Conservation (phyloP, 2,888 invertebrate species). For the Mimumesa dahlbomi region DNA sequence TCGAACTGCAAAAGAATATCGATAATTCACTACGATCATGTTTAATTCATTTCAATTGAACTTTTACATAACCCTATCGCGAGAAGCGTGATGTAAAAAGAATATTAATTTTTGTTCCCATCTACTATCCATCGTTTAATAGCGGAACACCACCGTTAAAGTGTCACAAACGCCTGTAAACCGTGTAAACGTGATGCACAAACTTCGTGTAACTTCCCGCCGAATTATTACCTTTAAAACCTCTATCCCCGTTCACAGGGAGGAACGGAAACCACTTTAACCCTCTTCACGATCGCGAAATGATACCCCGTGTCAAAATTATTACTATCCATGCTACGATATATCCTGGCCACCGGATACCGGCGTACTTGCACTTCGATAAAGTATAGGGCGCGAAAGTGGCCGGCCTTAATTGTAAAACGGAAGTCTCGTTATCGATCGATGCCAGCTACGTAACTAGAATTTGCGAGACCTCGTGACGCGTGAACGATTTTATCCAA, state of each 20-base stretch:
- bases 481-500: neutral
- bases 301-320: constrained; percentile 61
- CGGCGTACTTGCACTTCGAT: constrained; percentile 57
- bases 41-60: no score
- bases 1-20: no score
- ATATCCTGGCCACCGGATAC: constrained; percentile 46
- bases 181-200: constrained; percentile 23
- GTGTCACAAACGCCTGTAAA: constrained; percentile 15
- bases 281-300: constrained; percentile 55
- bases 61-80: no score
- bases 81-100: neutral
- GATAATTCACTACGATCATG: no score
- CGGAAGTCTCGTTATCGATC: constrained; percentile 70
- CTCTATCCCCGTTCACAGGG: constrained; percentile 22
- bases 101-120: neutral
- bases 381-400: constrained; percentile 62
- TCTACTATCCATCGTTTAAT: no score
- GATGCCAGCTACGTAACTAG: constrained; percentile 37
- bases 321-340: constrained; percentile 59
- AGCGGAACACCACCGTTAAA: neutral
- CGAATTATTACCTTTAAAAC: constrained; percentile 44
- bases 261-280: constrained; percentile 44
- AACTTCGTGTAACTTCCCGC: constrained; percentile 19
- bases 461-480: constrained; percentile 36
- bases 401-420: constrained; percentile 70